Evolutionary conservation across 2,113 vertebrate genomes (phyloP).

Genomic region (Genyomyrus donnyi): DNA sequence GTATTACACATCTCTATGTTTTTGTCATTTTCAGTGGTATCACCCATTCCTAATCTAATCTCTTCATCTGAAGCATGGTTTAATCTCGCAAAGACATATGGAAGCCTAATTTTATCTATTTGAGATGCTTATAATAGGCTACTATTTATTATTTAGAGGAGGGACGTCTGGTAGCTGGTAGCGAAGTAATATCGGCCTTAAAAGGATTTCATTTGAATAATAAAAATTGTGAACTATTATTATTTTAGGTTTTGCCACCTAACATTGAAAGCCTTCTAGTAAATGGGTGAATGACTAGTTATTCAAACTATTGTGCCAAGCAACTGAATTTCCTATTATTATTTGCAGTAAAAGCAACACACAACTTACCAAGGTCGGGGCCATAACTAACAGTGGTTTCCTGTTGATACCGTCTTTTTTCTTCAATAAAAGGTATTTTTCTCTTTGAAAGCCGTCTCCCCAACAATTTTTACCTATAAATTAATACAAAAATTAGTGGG

Average conservation of each 20-base stretch:
- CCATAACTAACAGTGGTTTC: constrained; percentile 37
- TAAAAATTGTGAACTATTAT: no score
- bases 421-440: not conserved
- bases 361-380: constrained; percentile 46
- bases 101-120: not conserved
- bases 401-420: not conserved
- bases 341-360: not conserved
- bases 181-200: no score
- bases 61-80: not conserved
- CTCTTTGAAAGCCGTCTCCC: not conserved
- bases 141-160: not conserved
- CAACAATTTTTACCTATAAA: not conserved
- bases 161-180: not conserved
- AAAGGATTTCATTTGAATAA: no score
- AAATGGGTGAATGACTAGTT: not conserved
- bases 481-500: not conserved
- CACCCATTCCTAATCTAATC: not conserved
- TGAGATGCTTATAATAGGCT: not conserved
- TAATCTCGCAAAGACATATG: not conserved
- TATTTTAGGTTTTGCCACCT: no score
- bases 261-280: not conserved
- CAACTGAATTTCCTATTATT: not conserved
- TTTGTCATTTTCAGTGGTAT: not conserved
- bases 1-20: not conserved
- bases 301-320: not conserved